A percentile compares a stretch with the other conserved stretches of the same genome.
Evolutionary conservation across 2,113 vertebrate species (phyloP).

Genomic region (Erythrolamprus reginae): DNA sequence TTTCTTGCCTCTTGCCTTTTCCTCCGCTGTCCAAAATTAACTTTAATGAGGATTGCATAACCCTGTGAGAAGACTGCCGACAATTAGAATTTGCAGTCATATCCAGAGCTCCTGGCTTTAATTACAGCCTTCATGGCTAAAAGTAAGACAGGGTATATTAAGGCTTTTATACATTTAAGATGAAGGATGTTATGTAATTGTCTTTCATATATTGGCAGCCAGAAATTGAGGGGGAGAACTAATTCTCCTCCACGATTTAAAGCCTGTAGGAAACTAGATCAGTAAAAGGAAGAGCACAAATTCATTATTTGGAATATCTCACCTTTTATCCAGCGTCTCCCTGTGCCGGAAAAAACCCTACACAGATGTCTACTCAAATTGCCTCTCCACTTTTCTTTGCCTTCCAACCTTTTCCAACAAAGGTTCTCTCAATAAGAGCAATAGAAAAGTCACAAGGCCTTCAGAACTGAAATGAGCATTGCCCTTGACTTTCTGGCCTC

Average conservation of each 20-base stretch:
- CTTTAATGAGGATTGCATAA: constrained; percentile 63
- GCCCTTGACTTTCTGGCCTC: constrained; percentile 10
- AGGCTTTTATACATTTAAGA: constrained; percentile 55
- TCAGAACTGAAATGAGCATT: constrained; percentile 6
- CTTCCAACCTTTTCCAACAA: constrained; percentile 26
- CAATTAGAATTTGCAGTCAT: constrained; percentile 47
- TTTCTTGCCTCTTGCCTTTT: constrained; percentile 26
- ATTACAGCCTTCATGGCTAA: constrained; percentile 57
- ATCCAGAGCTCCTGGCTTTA: constrained; percentile 43
- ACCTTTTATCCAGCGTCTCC: not conserved
- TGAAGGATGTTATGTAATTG: constrained; percentile 45
- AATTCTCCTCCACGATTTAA: constrained; percentile 26
- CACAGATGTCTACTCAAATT: not conserved
- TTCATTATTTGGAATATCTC: not conserved
- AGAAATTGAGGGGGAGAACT: not conserved
- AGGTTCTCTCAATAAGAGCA: constrained; percentile 1
- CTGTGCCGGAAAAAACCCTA: not conserved
- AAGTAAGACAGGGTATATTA: constrained; percentile 45
- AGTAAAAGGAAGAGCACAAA: rapidly evolving
- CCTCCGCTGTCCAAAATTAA: constrained; percentile 51
- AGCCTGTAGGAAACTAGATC: constrained; percentile 9
- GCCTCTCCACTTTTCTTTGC: not conserved
- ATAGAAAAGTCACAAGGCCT: not conserved
- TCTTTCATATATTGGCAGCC: constrained; percentile 46
- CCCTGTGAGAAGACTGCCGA: constrained; percentile 54